Evolutionary conservation across 2,113 vertebrate genomes (phyloP).

Genomic region (Neogale vison): DNA sequence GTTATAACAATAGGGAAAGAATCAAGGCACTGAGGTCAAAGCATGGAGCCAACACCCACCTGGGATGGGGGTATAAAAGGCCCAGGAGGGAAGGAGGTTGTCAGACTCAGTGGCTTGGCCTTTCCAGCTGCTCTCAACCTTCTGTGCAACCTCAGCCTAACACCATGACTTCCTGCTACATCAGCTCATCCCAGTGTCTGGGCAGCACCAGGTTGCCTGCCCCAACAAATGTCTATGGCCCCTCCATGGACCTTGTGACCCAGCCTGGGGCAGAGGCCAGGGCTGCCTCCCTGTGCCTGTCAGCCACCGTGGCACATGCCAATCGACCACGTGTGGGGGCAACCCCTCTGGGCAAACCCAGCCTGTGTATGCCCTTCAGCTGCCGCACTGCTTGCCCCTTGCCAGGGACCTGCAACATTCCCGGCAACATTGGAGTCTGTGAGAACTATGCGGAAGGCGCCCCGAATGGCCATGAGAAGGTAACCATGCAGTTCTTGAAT

Average conservation of each 20-base stretch:
- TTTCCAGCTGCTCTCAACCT: not conserved
- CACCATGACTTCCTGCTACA: conserved; percentile 38
- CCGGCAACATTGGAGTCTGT: not conserved
- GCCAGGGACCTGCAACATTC: not conserved
- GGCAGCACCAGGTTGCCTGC: not conserved
- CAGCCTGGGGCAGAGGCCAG: not conserved
- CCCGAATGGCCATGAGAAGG: conserved; percentile 80
- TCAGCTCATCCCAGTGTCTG: not conserved
- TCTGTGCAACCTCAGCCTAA: not conserved
- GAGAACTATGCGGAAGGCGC: not conserved
- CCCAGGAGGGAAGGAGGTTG: not conserved
- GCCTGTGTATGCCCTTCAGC: not conserved
- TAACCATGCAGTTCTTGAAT: conserved; percentile 86
- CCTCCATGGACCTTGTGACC: not conserved
- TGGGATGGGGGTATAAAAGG: conserved; percentile 36
- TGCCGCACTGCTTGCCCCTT: not conserved
- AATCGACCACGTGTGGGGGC: not conserved
- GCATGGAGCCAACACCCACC: conserved; percentile 17
- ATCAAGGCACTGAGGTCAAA: conserved; percentile 26
- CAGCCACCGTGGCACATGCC: not conserved
- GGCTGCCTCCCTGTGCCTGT: not conserved
- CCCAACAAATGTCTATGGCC: not conserved
- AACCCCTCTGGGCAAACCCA: not conserved
- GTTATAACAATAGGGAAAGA: not conserved
- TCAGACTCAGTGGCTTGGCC: not conserved